A percentile compares a stretch with the other conserved stretches of the same genome.
These are phyloP conservation scores for Tamandua tetradactyla DNA, from an alignment of 2,797 vertebrate genomes.

Conservation along the genomic window DNA sequence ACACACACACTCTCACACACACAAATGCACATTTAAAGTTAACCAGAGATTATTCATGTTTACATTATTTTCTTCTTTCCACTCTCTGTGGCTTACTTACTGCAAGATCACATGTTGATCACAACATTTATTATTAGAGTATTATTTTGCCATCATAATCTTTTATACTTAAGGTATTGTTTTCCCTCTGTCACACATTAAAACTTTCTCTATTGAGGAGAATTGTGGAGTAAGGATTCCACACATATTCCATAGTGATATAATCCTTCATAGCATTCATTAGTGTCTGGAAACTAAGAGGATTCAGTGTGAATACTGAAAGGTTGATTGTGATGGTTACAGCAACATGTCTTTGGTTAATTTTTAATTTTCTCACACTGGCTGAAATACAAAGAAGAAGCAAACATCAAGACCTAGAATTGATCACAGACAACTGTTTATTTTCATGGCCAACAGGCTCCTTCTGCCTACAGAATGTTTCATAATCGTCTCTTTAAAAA, in stretches of 20 bases:
- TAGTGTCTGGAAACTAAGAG: not conserved
- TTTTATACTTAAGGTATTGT: not conserved
- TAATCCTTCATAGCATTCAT: not conserved
- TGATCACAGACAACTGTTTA: not conserved
- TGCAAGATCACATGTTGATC: conserved; percentile 20
- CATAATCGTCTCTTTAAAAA: conserved; percentile 29
- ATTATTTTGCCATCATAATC: conserved; percentile 23
- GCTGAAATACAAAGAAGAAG: not conserved
- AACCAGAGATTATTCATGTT: not conserved
- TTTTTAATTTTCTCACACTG: not conserved
- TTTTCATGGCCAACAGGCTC: not conserved
- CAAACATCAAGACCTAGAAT: not conserved
- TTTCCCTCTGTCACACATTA: not conserved
- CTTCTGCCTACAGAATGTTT: not conserved
- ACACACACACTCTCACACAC: not conserved
- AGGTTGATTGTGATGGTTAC: not conserved
- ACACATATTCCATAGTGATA: not conserved
- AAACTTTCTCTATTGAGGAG: not conserved
- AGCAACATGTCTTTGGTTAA: not conserved
- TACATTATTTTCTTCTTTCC: not conserved
- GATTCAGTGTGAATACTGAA: not conserved
- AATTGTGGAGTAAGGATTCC: not conserved
- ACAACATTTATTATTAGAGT: not conserved
- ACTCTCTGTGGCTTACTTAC: not conserved
- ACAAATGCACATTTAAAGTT: not conserved